Base-by-base conservation (phyloP, 2,888 invertebrate species). In the Ophion costatus region DNA sequence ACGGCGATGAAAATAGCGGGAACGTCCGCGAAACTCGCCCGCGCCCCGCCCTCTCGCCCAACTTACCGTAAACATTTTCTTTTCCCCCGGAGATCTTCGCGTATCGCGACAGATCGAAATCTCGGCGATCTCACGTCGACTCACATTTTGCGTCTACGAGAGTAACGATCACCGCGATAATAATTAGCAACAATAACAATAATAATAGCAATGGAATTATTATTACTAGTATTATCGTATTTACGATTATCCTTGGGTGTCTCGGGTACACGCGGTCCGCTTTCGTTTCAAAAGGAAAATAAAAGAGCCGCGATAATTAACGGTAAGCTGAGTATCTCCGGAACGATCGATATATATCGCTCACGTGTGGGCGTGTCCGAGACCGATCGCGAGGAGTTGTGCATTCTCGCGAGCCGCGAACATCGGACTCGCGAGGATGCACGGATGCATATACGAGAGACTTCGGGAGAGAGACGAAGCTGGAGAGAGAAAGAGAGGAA, bases 301-400 rank as follows among this genome's bases (percentile, higher is more conserved):
- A 89, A 87, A 20, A 67, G 73, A 84, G 83, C 73, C 78, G 80
- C 75, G 86, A 88, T 89, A 90, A 90, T 89, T 90, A 90, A 88
- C 88, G 86, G 88, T 89, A 77, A 85, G 82, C 80, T 66, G 82
- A 45, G 80, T 80, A 79, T 85, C 76, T 64, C 75, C 71, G 67
- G 71, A 51, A 76, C 76, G 82, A 85, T 82, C 85, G 82, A 85
- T 85, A 76, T 75, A 80, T 85, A 85, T 85, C 85, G 85, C 80
- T 73, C 73, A 71, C 64, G 69, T 78, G 76, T 81, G 84, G 84
- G 81, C 85, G 85, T 85, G 85, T 82, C 85, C 77, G 80, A 88
- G 88, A 80, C 69, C 78, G 79, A 84, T 86, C 84, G 74, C 84
- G 73, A 84, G 70, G 88, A 45, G 45, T 45, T 14, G 75, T 87